phyloP scores from a whole-genome alignment of 2,113 vertebrate genomes.

The Pseudolaguvia tuberculata region DNA sequence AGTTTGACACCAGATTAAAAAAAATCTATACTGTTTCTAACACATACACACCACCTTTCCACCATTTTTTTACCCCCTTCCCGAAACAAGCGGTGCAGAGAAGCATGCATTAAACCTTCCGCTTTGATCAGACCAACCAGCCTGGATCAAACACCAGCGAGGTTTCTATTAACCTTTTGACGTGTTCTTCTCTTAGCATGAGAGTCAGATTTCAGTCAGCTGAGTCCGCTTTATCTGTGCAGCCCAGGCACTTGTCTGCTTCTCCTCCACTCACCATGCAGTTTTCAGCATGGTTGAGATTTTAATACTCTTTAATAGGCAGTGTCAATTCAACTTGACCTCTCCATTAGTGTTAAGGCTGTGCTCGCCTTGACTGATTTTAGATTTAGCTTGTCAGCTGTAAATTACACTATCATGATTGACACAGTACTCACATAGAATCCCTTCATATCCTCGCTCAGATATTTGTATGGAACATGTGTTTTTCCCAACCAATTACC shows the following conservation, averaged over 20 bases:
- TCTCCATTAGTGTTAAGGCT: constrained; percentile 34
- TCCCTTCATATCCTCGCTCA: too few species aligned
- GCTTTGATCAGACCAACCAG: constrained; percentile 27
- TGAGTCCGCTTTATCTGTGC: constrained; percentile 15
- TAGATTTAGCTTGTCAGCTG: constrained; percentile 6
- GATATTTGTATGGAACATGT: too few species aligned
- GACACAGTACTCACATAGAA: background rate
- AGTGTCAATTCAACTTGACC: constrained; percentile 60
- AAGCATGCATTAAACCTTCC: constrained; percentile 8
- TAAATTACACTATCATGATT: constrained; percentile 7
- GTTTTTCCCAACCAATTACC: background rate
- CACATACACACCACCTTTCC: background rate
- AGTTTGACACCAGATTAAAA: background rate
- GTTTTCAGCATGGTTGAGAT: constrained; percentile 61
- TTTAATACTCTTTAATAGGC: constrained; percentile 68
- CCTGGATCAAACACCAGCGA: constrained; percentile 21
- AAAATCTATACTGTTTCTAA: background rate
- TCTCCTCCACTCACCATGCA: constrained; percentile 37
- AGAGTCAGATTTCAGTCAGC: constrained; percentile 19
- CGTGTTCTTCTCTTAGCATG: constrained; percentile 16
- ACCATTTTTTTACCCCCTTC: background rate
- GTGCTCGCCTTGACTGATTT: constrained; percentile 35
- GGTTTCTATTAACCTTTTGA: constrained; percentile 40
- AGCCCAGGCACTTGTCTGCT: constrained; percentile 26
- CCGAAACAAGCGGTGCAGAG: constrained; percentile 3